Base-by-base conservation (phyloP, 2,113 vertebrate genomes). In the Galemys pyrenaicus region DNA sequence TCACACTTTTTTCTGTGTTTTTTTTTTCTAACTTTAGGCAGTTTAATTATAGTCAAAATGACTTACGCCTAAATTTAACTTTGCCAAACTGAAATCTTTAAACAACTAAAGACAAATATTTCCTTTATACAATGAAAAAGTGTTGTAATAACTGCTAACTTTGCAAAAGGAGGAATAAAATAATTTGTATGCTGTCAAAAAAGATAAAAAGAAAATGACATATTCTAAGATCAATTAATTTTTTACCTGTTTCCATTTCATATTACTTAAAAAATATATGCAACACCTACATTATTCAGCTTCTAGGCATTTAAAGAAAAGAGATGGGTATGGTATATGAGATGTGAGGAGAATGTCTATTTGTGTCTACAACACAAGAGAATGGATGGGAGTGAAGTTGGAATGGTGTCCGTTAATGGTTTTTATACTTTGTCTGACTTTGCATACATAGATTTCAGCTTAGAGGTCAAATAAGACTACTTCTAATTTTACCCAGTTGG, bases 121-220 rank as follows among this genome's bases (percentile, higher is more conserved):
- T 86, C 96, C 22, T 94, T 96, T 94, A 95, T 93, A 95, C 8
- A 54, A 58, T 97, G 32, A 37, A 95, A 85, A 94, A 94, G 51
- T 94, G 88, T 37, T 95, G 56, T 46, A 93, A 64, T 9, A 44
- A 79, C n/a, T 89, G 3, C 16, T 96, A 96, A 88, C 65, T 19
- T 87, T 95, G 15, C 19, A 65, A 67, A 1, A 80, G 74, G 19
- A 16, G 62, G 35, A 86, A 60, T 77, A 93, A 62, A 91, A 97
- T 96, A 94, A 2, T 37, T 94, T 83, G 1, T 0, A 70, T 68
- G 56, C 4, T 87, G 28, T 75, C 54, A 87, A 91, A 81, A 87
- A 89, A 81, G 16, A 87, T 75, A 89, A 92, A 89, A 95, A 54
- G 9, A 0, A 92, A 95, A 58, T 0, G 94, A 93, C 17, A n/a